phyloP scores from a whole-genome alignment of 2,797 vertebrate species.

The Pelodytes ibericus region DNA sequence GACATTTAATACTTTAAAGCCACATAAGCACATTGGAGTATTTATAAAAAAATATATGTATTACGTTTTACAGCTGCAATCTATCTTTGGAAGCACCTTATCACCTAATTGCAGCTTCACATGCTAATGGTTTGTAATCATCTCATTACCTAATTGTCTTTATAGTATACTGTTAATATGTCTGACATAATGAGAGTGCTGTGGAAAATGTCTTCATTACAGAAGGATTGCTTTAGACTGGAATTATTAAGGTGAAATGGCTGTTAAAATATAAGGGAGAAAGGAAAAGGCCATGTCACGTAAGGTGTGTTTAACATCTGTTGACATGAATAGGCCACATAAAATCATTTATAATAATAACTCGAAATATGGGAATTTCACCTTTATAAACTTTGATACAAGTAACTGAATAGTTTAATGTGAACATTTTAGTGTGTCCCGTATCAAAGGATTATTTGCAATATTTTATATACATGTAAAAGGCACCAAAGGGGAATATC shows the following conservation, averaged over 20 bases:
- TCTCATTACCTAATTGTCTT: slow-evolving; percentile 56
- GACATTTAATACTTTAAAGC: too few species aligned
- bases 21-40: slow-evolving; percentile 47
- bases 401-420: too few species aligned
- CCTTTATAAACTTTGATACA: too few species aligned
- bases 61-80: slow-evolving; percentile 42
- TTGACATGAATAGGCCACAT: too few species aligned
- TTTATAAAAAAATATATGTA: too few species aligned
- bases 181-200: slow-evolving; percentile 50
- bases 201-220: slow-evolving; percentile 45
- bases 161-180: slow-evolving; percentile 47
- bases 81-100: slow-evolving; percentile 49
- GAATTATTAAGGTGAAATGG: slow-evolving; percentile 36
- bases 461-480: too few species aligned
- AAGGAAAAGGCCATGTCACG: not conserved
- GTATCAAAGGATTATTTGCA: too few species aligned
- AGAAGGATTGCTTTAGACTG: slow-evolving; percentile 33
- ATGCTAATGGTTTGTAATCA: slow-evolving; percentile 52
- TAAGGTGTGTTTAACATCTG: too few species aligned
- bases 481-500: too few species aligned
- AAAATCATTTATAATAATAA: too few species aligned
- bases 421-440: too few species aligned
- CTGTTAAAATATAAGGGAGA: slow-evolving; percentile 13
- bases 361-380: too few species aligned
- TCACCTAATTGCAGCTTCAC: slow-evolving; percentile 52